These are phyloP conservation scores for Subacronicta megacephala DNA, from an alignment of 2,888 invertebrate species.

Conservation along the genomic window DNA sequence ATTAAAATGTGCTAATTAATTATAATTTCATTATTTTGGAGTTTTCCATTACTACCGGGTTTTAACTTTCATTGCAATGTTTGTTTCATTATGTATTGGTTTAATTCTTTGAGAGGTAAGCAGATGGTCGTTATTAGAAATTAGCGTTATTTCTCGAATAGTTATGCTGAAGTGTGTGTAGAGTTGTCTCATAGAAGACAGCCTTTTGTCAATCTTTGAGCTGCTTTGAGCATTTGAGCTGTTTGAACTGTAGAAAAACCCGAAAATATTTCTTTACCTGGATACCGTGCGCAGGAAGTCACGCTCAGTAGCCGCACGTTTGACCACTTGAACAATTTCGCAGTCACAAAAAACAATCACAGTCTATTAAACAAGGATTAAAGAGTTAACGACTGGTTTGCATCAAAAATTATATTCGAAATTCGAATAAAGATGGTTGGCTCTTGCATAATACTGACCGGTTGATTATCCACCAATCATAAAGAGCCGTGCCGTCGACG, in stretches of 20 bases:
- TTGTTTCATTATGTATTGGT: neutral
- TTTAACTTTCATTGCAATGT: conserved; percentile 18
- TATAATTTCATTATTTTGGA: conserved; percentile 44
- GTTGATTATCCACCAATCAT: conserved; percentile 59
- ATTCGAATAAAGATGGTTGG: conserved; percentile 14
- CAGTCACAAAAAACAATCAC: neutral
- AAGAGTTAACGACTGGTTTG: too few species aligned
- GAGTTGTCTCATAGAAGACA: too few species aligned
- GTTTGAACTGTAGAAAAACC: too few species aligned
- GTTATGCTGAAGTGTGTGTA: too few species aligned
- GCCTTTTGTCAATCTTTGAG: too few species aligned
- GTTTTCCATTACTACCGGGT: conserved; percentile 14
- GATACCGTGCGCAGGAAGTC: too few species aligned
- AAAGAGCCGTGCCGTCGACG: conserved; percentile 44
- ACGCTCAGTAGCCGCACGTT: too few species aligned
- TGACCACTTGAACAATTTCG: too few species aligned
- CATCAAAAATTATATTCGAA: conserved; percentile 18
- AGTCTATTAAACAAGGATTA: conserved; percentile 23
- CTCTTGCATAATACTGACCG: conserved; percentile 49
- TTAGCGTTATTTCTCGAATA: too few species aligned
- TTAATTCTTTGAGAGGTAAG: neutral
- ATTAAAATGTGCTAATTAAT: conserved; percentile 42
- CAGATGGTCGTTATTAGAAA: too few species aligned
- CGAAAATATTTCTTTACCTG: too few species aligned
- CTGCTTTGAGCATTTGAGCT: too few species aligned